Conservation (phyloP, 1,140 invertebrate species). For the Aphelenchoides avenae region DNA sequence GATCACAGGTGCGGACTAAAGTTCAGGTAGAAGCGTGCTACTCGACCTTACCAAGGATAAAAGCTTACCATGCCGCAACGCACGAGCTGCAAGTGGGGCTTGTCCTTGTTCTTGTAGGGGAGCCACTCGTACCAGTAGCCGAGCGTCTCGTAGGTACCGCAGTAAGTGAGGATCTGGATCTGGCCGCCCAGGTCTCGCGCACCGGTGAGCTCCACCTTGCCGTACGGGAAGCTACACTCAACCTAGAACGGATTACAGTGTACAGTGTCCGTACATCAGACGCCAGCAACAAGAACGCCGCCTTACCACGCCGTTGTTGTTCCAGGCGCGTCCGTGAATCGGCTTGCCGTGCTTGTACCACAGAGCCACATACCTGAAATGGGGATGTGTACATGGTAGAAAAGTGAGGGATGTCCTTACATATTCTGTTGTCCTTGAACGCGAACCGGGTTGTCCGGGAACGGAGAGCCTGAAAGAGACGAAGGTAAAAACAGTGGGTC, state of each 20-base stretch:
- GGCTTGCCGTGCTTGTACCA: constrained; percentile 41
- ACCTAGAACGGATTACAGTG: no score
- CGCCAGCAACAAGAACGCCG: no score
- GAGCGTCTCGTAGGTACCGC: constrained; percentile 34
- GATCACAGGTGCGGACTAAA: no score
- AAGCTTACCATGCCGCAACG: no score
- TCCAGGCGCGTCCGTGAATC: constrained; percentile 46
- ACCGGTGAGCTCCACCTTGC: constrained; percentile 36
- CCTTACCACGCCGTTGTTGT: not conserved
- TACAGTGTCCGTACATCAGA: no score
- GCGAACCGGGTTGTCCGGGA: constrained; percentile 51
- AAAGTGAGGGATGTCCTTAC: no score
- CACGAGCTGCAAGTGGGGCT: no score
- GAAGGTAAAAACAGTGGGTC: no score
- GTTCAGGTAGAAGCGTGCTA: no score
- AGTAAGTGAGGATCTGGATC: constrained; percentile 42
- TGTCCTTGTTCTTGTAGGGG: no score
- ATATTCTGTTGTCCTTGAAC: constrained; percentile 42
- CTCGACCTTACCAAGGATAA: no score
- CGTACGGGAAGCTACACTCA: constrained; percentile 41
- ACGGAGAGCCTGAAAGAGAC: constrained; percentile 43
- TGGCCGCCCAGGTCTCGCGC: constrained; percentile 41
- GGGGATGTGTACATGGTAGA: no score
- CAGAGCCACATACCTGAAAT: constrained; percentile 30
- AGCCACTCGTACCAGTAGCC: constrained; percentile 49